Base-by-base conservation (phyloP, 2,888 invertebrate species). In the Byasa hedistus region DNA sequence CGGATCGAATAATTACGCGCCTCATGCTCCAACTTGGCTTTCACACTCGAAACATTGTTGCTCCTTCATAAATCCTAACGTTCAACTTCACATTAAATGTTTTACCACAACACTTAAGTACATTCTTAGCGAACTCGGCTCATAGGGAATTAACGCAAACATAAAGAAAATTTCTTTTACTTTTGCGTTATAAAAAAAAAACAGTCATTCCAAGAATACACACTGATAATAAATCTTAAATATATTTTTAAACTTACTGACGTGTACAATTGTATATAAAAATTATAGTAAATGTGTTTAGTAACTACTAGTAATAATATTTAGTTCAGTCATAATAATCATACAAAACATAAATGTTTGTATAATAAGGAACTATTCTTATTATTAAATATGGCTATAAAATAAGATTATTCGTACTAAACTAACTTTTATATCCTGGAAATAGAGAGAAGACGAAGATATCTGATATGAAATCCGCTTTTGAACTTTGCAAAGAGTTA, bases 1-100 rank as follows among this genome's bases (percentile, higher is more conserved):
- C 75, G 81, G 82, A 85, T 85, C 84, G 83, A 86, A 88, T 85
- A 86, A 89, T 87, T 85, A 86, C 76, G 75, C 75, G 73, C 78
- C 79, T 78, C 77, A 72, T 76, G 77, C 75, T 77, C 76, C 62
- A 84, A 86, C 84, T 86, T 85, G 77, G 80, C 85, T 86, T 85
- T 86, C 81, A 82, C 81, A 80, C 80, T 75, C 74, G 79, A 74
- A 79, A 80, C 77, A 79, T 76, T 76, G 79, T 73, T 77, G 75
- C 76, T 83, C 79, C 79, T 79, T 76, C 81, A 79, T 79, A 78
- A 85, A 86, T 87, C 82, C 85, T 86, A 73, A 72, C 72, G 72
- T 70, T 75, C 74, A 80, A 83, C 80, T 84, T 81, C 82, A 82
- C 82, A 85, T 85, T 84, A 86, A 82, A 86, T 86, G 82, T 84